Conservation (phyloP, 1,140 invertebrate genomes). For the Micrasema longulum region DNA sequence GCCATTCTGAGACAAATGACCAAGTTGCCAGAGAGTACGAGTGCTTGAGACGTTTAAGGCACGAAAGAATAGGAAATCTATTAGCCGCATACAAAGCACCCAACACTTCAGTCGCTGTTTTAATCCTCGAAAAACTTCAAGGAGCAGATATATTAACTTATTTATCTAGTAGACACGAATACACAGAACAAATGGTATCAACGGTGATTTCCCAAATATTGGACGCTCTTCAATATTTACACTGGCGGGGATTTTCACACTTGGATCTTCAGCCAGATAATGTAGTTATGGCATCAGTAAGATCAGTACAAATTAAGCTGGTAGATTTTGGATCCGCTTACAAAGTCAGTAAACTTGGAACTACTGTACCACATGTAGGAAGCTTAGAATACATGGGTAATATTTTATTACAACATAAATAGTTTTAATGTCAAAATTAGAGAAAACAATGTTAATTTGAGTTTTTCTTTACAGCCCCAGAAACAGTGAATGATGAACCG, state of each 20-base stretch:
- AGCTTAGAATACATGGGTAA: slow-evolving; percentile 79
- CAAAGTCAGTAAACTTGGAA: slow-evolving; percentile 83
- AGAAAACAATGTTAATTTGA: too few relatives aligned
- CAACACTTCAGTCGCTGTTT: slow-evolving; percentile 74
- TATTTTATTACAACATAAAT: too few relatives aligned
- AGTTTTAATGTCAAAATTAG: too few relatives aligned
- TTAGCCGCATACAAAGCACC: slow-evolving; percentile 78
- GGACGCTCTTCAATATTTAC: slow-evolving; percentile 91
- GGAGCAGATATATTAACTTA: slow-evolving; percentile 93
- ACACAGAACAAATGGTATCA: slow-evolving; percentile 91
- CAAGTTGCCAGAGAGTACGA: slow-evolving; percentile 84
- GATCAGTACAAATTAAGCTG: slow-evolving; percentile 90
- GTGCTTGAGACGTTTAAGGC: slow-evolving; percentile 80
- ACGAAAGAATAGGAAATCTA: slow-evolving; percentile 86
- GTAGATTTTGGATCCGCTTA: slow-evolving; percentile 91
- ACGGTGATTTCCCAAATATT: slow-evolving; percentile 85
- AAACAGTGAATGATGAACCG: slow-evolving; percentile 88
- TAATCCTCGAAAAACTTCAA: slow-evolving; percentile 89
- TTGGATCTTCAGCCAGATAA: slow-evolving; percentile 96
- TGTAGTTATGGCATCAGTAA: slow-evolving; percentile 91
- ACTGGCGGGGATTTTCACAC: slow-evolving; percentile 92
- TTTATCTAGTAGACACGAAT: slow-evolving; percentile 86
- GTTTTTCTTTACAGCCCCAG: slow-evolving; percentile 79
- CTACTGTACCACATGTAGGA: slow-evolving; percentile 75
- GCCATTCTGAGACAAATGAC: slow-evolving; percentile 74